Conservation (phyloP, 2,888 invertebrate species). For the Aphidoletes aphidimyza region DNA sequence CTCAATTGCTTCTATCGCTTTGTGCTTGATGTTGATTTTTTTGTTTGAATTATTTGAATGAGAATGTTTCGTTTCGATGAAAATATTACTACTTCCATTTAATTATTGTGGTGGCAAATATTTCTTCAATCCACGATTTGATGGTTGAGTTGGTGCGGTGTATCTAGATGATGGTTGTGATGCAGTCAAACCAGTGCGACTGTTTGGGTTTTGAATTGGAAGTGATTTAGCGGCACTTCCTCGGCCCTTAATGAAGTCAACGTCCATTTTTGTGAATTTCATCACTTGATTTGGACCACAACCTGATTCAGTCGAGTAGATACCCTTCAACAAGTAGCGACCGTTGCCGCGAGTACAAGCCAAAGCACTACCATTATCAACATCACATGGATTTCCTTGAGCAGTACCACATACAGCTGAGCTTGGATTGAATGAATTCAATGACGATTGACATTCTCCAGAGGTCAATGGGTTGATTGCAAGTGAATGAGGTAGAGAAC, state of each 20-base stretch:
- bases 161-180: neutral
- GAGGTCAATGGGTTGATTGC: constrained; percentile 70
- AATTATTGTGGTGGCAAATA: neutral
- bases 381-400: constrained; percentile 80
- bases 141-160: no score
- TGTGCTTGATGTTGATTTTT: neutral
- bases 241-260: constrained; percentile 68
- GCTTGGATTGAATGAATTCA: constrained; percentile 69
- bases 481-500: constrained; percentile 80
- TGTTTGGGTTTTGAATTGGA: neutral
- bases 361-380: constrained; percentile 82
- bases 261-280: constrained; percentile 72
- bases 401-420: constrained; percentile 78
- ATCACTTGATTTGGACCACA: constrained; percentile 70
- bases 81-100: neutral
- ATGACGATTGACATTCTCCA: constrained; percentile 71
- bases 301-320: constrained; percentile 81
- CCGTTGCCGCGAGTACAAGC: constrained; percentile 80
- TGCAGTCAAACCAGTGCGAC: neutral
- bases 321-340: constrained; percentile 76
- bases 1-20: neutral
- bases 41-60: neutral
- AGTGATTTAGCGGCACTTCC: constrained; percentile 2
- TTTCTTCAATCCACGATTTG: constrained; percentile 2
- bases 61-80: constrained; percentile 13